These are phyloP conservation scores for Delphinus delphis DNA, from an alignment of 2,113 vertebrate species.

Conservation along the genomic window DNA sequence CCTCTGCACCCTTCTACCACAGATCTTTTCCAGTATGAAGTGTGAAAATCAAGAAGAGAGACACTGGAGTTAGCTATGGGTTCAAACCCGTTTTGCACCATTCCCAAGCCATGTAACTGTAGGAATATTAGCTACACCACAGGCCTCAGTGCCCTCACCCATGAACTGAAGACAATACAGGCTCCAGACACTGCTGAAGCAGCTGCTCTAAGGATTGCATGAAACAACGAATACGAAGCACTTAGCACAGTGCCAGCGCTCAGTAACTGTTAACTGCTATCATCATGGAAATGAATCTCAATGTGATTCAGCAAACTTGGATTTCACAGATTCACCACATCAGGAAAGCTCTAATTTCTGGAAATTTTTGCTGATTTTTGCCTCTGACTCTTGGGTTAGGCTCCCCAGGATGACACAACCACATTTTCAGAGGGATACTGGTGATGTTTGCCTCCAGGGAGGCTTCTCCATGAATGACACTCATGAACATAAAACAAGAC, in stretches of 20 bases:
- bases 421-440: not conserved
- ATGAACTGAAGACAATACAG: not conserved
- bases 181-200: fast-evolving
- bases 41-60: not conserved
- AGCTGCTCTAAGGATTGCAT: fast-evolving
- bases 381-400: not conserved
- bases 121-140: not conserved
- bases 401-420: not conserved
- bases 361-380: not conserved
- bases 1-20: not conserved
- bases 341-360: not conserved
- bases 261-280: not conserved
- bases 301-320: fast-evolving
- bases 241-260: not conserved
- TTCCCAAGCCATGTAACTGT: fast-evolving
- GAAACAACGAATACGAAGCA: fast-evolving
- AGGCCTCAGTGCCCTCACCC: not conserved
- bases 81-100: not conserved
- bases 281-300: fast-evolving
- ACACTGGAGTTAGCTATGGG: not conserved
- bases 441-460: no score
- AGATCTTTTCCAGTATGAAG: not conserved
- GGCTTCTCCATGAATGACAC: not conserved
- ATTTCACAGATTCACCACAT: no score
- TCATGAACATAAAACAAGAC: not conserved